These are phyloP conservation scores for Epinephelus awoara DNA, from an alignment of 2,797 vertebrate species.

Conservation along the genomic window DNA sequence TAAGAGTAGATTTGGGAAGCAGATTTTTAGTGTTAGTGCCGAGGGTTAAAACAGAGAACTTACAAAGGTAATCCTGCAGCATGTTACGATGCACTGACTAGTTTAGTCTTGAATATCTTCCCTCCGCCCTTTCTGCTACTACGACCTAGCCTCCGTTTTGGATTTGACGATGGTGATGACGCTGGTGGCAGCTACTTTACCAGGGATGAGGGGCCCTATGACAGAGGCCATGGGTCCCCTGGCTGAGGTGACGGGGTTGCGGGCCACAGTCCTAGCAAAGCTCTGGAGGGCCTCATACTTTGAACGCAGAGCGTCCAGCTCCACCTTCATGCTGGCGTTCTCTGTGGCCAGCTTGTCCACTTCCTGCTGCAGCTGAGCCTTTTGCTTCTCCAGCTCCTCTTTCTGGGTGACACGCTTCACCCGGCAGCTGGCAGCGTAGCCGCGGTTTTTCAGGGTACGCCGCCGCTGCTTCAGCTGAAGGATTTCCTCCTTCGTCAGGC, in stretches of 20 bases:
- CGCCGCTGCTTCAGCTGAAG: slow-evolving; percentile 97
- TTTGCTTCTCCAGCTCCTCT: slow-evolving; percentile 98
- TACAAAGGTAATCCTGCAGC: slow-evolving; percentile 46
- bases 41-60: slow-evolving; percentile 46
- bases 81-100: slow-evolving; percentile 83
- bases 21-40: slow-evolving; percentile 55
- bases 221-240: slow-evolving; percentile 91
- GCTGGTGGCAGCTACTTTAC: slow-evolving; percentile 98
- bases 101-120: slow-evolving; percentile 64
- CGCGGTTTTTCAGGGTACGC: slow-evolving; percentile 97
- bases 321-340: slow-evolving; percentile 97
- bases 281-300: slow-evolving; percentile 99
- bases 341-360: slow-evolving; percentile 98
- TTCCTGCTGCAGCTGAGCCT: slow-evolving; percentile 96
- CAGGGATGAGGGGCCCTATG: slow-evolving; percentile 93
- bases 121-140: slow-evolving; percentile 85
- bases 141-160: slow-evolving; percentile 96
- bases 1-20: slow-evolving; percentile 40
- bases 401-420: slow-evolving; percentile 98
- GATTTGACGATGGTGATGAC: slow-evolving; percentile 99
- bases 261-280: slow-evolving; percentile 98
- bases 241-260: slow-evolving; percentile 91
- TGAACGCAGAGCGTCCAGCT: slow-evolving; percentile 98
- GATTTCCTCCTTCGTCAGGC: slow-evolving; percentile 97
- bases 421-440: slow-evolving; percentile 97